Evolutionary conservation across 2,888 invertebrate species (phyloP), one percentile per base, ranked within the genome.

Genomic region (Therioaphis trifolii): DNA sequence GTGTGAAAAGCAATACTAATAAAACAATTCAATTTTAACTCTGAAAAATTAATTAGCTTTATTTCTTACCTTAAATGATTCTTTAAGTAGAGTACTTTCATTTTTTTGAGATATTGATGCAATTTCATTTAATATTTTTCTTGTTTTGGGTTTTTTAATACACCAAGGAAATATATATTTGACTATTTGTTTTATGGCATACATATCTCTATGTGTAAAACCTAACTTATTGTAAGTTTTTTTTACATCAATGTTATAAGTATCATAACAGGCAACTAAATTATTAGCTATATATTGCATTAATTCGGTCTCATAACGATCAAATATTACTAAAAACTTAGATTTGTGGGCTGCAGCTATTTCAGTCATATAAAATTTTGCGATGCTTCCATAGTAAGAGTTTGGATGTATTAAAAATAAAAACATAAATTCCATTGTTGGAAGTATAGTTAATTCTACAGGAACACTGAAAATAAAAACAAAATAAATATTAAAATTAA

Each of bases 231-330:
- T 82, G 11, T 74, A 82, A 40, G 74, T 82, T 74, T 82, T 82
- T 49, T 82, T 82, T 40, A 82, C 18, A 74, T 82, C 82, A 52
- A 82, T 74, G 18, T 82, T 74, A 72, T 84, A 61, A 69, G 69
- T 52, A 68, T 77, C 61, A 75, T 35, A 74, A 74, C 71, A 77
- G 11, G 69, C 46, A 75, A 84, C 84, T 49, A 71, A 85, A 69
- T 74, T 82, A 52, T 82, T 66, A 82, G 82, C 82, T 66, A 82
- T 82, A 18, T 82, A 82, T 49, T 88, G 87, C 12, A 89, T 86
- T 84, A 89, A 90, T 87, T 92, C 91, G 85, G 91, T 92, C 87
- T 92, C 92, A 87, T 92, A 92, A 87, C 91, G 90, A 76, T 90
- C 90, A 86, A 92, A 94, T 11, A 93, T 89, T 86, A 90, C 89